Evolutionary conservation across 2,113 vertebrate species (phyloP), one percentile per base, ranked within the genome.

Genomic region (Atlantisia rogersi): DNA sequence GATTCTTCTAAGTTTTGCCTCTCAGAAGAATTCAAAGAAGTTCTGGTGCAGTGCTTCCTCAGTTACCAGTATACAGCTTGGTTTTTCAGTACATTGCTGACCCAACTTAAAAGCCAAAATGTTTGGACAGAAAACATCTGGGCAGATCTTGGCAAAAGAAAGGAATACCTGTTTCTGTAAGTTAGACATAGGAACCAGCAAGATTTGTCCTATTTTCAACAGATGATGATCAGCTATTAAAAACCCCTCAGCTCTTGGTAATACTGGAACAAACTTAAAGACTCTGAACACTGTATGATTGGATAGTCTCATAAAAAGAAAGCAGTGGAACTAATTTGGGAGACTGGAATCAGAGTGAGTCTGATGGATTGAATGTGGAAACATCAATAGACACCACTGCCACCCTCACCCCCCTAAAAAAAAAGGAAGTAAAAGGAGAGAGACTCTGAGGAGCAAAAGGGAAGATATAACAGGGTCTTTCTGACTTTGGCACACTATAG

Each of bases 1-100:
- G 46, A 55, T 14, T 26, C 40, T 35, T 1, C 0, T 4, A 2
- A 2, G 2, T 28, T 40, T 21, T 52, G 82, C 28, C 56, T 10
- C 37, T 48, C 21, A 48, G 48, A 48, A 48, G 21, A 11, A 48
- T 22, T 48, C 48, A 48, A 48, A 48, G 48, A 22, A 67, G n/a
- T 4, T 6, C 15, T 29, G 70, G 52, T 46, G 44, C 1, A 2
- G n/a, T 2, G 37, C 42, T 53, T 32, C 62, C 35, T 25, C 3
- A 35, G 53, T 39, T 69, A 10, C 59, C 76, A 37, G 31, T 1
- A 29, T 6, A 14, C 31, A 29, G 26, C 13, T 15, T 37, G n/a
- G 25, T 20, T 64, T 39, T 67, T 82, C 60, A 48, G 24, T 4
- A 29, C 37, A 1, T 11, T 39, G 67, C 1, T 26, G 48, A 39